These are phyloP conservation scores for Hemithea aestivaria DNA, from an alignment of 2,888 invertebrate species.

Conservation along the genomic window DNA sequence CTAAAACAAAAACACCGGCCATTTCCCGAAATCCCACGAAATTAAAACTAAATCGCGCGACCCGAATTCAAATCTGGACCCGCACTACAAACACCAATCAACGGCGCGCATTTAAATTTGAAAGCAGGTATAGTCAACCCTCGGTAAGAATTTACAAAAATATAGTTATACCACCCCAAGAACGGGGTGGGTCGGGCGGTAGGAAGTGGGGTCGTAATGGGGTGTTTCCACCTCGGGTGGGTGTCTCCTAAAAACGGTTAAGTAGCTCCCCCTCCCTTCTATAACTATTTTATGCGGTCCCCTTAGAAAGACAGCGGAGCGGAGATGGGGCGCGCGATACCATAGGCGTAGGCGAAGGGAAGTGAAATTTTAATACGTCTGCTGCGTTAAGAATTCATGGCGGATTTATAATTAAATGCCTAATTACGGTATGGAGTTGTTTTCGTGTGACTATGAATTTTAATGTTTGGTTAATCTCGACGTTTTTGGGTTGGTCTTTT, in stretches of 20 bases:
- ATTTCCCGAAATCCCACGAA: conserved; percentile 56
- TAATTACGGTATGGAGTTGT: conserved; percentile 68
- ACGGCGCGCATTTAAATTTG: conserved; percentile 55
- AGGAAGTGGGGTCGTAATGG: conserved; percentile 71
- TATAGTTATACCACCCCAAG: conserved; percentile 64
- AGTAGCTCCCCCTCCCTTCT: conserved; percentile 75
- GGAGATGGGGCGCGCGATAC: conserved; percentile 71
- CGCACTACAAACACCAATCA: conserved; percentile 64
- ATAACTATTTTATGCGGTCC: conserved; percentile 79
- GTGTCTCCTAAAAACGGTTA: conserved; percentile 79
- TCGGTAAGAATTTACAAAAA: conserved; percentile 75
- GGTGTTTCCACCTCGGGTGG: conserved; percentile 67
- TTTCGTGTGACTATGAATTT: conserved; percentile 54
- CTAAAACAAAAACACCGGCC: conserved; percentile 56
- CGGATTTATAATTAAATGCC: conserved; percentile 75
- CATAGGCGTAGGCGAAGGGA: conserved; percentile 63
- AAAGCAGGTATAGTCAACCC: conserved; percentile 73
- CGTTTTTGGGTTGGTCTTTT: conserved; percentile 30
- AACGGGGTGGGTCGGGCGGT: conserved; percentile 44
- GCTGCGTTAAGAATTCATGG: conserved; percentile 75
- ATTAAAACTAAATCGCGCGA: conserved; percentile 76
- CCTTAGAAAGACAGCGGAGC: conserved; percentile 77
- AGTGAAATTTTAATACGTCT: conserved; percentile 77
- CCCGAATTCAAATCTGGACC: conserved; percentile 67
- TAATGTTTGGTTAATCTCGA: conserved; percentile 41